phyloP scores from a whole-genome alignment of 2,797 vertebrate species.

The Epinephelus awoara region DNA sequence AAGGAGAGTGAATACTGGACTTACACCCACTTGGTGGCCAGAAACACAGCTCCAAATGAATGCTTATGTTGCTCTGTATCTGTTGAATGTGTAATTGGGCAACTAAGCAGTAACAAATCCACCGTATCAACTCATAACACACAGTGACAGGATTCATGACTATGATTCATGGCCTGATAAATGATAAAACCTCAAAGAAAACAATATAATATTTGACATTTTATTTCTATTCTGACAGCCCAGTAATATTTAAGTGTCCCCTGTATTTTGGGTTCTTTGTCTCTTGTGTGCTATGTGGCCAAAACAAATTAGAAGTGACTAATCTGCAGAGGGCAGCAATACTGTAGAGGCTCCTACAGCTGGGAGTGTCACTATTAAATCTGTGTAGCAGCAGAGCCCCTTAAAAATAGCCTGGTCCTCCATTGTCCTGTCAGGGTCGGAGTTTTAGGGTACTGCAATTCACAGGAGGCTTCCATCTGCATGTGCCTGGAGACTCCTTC shows the following conservation, averaged over 20 bases:
- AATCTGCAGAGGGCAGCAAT: conserved; percentile 22
- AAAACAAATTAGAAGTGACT: conserved; percentile 1
- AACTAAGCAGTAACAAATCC: not conserved
- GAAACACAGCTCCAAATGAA: not conserved
- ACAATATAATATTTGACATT: not conserved
- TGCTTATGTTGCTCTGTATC: not conserved
- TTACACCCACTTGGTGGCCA: no score
- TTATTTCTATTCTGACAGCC: not conserved
- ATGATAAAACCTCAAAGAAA: not conserved
- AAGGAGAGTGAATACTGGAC: not conserved
- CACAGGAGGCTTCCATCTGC: conserved; percentile 43
- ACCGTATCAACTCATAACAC: not conserved
- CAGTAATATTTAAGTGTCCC: not conserved
- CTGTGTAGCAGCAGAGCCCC: conserved; percentile 42
- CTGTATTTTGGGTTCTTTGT: not conserved
- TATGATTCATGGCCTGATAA: not conserved
- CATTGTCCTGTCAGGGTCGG: conserved; percentile 52
- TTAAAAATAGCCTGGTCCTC: conserved; percentile 63
- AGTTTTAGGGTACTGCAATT: conserved; percentile 41
- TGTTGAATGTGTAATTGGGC: not conserved
- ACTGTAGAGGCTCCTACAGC: conserved; percentile 21
- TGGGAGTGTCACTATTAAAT: conserved; percentile 46
- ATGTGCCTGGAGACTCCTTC: conserved; percentile 10
- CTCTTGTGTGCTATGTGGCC: conserved; percentile 4
- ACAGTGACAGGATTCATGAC: not conserved